A percentile compares a stretch with the other conserved stretches of the same genome.
Conservation (phyloP, 2,797 vertebrate species). For the Tragelaphus oryx region DNA sequence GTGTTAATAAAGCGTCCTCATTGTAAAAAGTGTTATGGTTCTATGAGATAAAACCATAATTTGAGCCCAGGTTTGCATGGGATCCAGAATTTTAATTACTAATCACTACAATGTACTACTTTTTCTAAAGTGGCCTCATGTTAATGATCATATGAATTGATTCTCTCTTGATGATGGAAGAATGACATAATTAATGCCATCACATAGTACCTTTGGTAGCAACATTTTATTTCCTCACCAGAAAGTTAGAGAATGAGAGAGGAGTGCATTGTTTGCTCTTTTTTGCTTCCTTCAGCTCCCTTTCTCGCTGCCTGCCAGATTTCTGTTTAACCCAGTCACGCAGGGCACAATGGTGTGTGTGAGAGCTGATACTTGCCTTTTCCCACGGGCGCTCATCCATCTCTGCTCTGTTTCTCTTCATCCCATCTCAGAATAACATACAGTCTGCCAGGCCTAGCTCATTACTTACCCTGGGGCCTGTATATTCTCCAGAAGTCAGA, state of each 20-base stretch:
- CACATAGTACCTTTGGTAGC: background rate
- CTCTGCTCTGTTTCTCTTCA: constrained; percentile 66
- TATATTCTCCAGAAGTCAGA: constrained; percentile 50
- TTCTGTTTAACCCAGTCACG: constrained; percentile 32
- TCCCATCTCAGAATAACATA: constrained; percentile 9
- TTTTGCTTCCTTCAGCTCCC: background rate
- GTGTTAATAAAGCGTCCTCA: background rate
- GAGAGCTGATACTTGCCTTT: constrained; percentile 56
- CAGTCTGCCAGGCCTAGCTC: constrained; percentile 40
- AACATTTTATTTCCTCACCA: constrained; percentile 11
- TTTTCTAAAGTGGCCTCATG: background rate
- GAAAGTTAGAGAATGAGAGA: constrained; percentile 15
- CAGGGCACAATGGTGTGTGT: constrained; percentile 41
- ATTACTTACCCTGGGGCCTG: constrained; percentile 52
- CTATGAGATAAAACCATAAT: background rate
- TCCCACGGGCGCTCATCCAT: constrained; percentile 57
- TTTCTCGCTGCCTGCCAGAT: constrained; percentile 52
- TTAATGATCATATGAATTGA: background rate
- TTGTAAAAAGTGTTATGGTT: background rate
- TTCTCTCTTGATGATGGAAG: constrained; percentile 36
- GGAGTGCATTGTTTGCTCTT: background rate
- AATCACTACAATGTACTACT: background rate
- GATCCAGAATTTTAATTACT: background rate
- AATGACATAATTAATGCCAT: constrained; percentile 8
- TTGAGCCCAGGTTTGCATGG: background rate